These are phyloP conservation scores for Dolichallabes microphthalmus DNA, from an alignment of 2,113 vertebrate species.

Conservation along the genomic window DNA sequence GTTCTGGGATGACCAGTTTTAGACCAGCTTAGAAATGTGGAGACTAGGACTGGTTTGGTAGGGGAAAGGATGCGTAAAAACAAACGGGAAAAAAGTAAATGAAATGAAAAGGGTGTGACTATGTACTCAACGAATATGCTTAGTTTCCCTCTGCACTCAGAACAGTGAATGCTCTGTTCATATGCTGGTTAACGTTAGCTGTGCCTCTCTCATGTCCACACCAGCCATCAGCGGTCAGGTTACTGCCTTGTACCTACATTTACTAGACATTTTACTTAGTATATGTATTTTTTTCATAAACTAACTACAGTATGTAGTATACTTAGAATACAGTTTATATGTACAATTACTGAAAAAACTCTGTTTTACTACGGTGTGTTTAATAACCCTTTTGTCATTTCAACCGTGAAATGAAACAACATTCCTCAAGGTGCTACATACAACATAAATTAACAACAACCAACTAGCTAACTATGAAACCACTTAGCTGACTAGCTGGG, in stretches of 20 bases:
- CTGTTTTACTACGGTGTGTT: background rate
- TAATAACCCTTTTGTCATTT: background rate
- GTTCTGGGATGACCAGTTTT: constrained; percentile 13
- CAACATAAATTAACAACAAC: too few species aligned
- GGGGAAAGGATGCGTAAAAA: constrained; percentile 40
- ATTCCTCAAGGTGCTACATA: too few species aligned
- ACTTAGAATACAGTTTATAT: background rate
- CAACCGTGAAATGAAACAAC: too few species aligned
- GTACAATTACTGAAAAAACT: background rate
- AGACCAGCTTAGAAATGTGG: constrained; percentile 6
- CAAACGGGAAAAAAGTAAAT: constrained; percentile 62
- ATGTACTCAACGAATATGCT: constrained; percentile 59
- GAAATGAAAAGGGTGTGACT: constrained; percentile 66
- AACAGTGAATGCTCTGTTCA: constrained; percentile 42
- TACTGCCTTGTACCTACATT: background rate
- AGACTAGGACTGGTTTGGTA: constrained; percentile 53
- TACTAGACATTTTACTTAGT: background rate
- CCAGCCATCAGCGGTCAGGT: background rate
- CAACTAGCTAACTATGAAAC: too few species aligned
- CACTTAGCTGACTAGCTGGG: too few species aligned
- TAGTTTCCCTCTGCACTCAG: constrained; percentile 21
- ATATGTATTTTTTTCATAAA: background rate
- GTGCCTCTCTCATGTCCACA: background rate
- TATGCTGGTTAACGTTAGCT: background rate
- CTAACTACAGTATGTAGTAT: background rate